phyloP scores from a whole-genome alignment of 2,113 vertebrate genomes.

The Bucco capensis region DNA sequence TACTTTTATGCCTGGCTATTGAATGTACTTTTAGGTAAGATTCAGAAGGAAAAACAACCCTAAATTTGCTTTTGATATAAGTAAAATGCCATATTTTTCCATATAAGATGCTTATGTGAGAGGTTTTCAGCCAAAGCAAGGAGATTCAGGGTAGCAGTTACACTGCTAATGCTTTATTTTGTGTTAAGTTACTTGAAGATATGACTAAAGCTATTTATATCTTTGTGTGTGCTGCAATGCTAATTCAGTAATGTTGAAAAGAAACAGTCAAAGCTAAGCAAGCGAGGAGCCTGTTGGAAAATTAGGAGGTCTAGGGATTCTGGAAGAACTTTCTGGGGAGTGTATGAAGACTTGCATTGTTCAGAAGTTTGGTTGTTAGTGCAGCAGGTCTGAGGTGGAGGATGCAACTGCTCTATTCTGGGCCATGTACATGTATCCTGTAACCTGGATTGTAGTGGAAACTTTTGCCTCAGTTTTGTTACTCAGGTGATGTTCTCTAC shows the following conservation, averaged over 20 bases:
- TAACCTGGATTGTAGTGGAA: background rate
- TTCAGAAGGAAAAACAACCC: too few relatives aligned
- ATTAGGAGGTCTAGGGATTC: background rate
- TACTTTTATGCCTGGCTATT: constrained; percentile 97
- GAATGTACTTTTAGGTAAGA: constrained; percentile 88
- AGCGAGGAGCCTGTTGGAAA: background rate
- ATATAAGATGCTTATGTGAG: background rate
- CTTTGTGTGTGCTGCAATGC: background rate
- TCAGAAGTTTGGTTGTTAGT: background rate
- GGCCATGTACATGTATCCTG: background rate
- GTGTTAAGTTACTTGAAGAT: background rate
- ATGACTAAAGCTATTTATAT: background rate
- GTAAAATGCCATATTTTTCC: background rate
- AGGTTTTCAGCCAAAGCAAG: background rate
- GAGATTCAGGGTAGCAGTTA: background rate
- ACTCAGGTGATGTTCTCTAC: background rate
- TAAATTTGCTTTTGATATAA: background rate
- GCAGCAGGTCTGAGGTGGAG: background rate
- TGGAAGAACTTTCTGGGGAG: background rate
- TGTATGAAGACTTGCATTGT: background rate
- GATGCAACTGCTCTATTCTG: background rate
- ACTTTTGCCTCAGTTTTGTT: background rate
- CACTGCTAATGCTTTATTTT: background rate
- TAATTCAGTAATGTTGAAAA: background rate
- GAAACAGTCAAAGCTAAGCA: background rate